These are phyloP conservation scores for Zoanthus solanderi DNA, from an alignment of 92 coral and sea anemone species.

Conservation along the genomic window DNA sequence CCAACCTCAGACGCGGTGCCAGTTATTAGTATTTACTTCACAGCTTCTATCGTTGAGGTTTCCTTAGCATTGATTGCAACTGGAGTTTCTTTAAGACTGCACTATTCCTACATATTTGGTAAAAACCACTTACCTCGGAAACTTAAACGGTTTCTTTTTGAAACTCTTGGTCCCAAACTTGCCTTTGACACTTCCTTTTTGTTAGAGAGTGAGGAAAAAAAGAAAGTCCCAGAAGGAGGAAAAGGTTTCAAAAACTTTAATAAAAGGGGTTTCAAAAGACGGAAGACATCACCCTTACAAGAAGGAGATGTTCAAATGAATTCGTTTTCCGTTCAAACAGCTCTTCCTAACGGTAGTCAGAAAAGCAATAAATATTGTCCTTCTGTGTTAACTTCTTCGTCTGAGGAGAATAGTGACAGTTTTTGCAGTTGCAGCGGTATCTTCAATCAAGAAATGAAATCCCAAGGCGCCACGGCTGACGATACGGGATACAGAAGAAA, in stretches of 20 bases:
- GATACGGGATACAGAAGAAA: not conserved
- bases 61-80: conserved; percentile 72
- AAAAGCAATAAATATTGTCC: not conserved
- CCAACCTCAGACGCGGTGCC: conserved; percentile 77
- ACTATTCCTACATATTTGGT: conserved; percentile 70
- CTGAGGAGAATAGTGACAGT: conserved; percentile 27
- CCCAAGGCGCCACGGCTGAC: not conserved
- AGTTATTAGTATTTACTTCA: conserved; percentile 63
- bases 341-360: not conserved
- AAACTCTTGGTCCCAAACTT: conserved; percentile 68
- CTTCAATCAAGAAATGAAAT: not conserved
- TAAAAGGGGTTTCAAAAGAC: not conserved
- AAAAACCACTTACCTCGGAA: conserved; percentile 36
- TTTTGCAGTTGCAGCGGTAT: conserved; percentile 36
- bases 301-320: conserved; percentile 26
- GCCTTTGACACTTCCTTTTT: conserved; percentile 36
- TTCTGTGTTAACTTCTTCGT: conserved; percentile 2
- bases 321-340: not conserved
- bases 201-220: not conserved
- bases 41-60: conserved; percentile 68
- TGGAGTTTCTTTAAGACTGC: conserved; percentile 60
- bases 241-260: not conserved
- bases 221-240: not conserved
- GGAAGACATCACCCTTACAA: not conserved
- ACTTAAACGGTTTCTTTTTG: conserved; percentile 39